Percentiles rank a stretch among this genome's conserved stretches.
Evolutionary conservation across 2,113 vertebrate genomes (phyloP).

Genomic region (Nettapus auritus): DNA sequence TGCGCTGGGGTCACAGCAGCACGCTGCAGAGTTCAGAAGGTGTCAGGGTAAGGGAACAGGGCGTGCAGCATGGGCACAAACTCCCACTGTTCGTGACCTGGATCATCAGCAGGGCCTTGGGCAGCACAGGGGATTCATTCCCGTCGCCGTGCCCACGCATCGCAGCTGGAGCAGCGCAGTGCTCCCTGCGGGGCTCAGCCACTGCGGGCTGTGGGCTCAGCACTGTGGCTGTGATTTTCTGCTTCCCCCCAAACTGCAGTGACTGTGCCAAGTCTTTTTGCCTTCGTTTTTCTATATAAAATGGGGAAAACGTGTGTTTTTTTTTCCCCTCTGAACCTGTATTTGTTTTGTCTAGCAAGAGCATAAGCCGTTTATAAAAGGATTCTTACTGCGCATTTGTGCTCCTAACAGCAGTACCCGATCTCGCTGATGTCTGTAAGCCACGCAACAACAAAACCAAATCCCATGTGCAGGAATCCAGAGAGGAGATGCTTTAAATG

Average conservation of each 20-base stretch:
- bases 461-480: not conserved
- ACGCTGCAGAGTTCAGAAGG: not conserved
- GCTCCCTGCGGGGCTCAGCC: not conserved
- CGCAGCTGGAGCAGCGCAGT: not conserved
- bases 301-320: not conserved
- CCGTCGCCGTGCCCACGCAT: not conserved
- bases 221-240: not conserved
- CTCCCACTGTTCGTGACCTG: not conserved
- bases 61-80: not conserved
- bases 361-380: not conserved
- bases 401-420: not conserved
- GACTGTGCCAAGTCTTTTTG: not conserved
- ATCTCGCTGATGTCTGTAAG: not conserved
- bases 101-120: not conserved
- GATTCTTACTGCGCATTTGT: not conserved
- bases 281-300: not conserved
- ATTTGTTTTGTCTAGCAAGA: not conserved
- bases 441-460: not conserved
- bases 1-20: not conserved
- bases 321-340: not conserved
- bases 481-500: not conserved
- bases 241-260: not conserved
- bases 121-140: not conserved
- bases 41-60: not conserved
- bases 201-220: not conserved